Evolutionary conservation across 2,797 vertebrate species (phyloP).

Genomic region (Pelodytes ibericus): DNA sequence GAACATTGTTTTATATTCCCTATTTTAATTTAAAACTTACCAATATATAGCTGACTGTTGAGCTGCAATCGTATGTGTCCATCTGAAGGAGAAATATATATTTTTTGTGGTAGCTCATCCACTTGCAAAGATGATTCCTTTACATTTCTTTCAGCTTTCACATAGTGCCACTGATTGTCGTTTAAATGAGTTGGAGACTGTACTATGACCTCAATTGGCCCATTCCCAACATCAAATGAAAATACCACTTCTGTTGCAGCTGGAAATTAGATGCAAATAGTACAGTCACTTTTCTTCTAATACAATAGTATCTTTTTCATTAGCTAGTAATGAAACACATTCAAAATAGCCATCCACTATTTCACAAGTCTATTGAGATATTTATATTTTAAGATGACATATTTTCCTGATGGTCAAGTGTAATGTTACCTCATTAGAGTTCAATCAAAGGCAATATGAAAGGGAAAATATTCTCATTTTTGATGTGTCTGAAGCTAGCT

Average conservation of each 20-base stretch:
- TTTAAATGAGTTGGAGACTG: slow-evolving; percentile 75
- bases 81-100: slow-evolving; percentile 77
- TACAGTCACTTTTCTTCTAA: background rate
- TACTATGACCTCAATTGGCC: slow-evolving; percentile 81
- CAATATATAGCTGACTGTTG: slow-evolving; percentile 94
- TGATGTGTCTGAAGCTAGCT: too few relatives aligned
- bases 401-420: background rate
- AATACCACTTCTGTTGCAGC: slow-evolving; percentile 86
- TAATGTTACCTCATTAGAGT: too few relatives aligned
- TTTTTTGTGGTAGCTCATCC: slow-evolving; percentile 77
- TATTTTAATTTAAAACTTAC: slow-evolving; percentile 68
- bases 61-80: slow-evolving; percentile 90
- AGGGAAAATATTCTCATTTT: too few relatives aligned
- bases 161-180: slow-evolving; percentile 88
- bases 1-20: background rate
- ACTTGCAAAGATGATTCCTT: slow-evolving; percentile 88
- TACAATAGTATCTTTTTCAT: background rate
- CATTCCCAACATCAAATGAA: slow-evolving; percentile 94
- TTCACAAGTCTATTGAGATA: background rate
- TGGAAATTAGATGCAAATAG: slow-evolving; percentile 61
- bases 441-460: too few relatives aligned
- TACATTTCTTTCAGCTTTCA: slow-evolving; percentile 86
- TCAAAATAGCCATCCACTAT: background rate
- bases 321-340: background rate
- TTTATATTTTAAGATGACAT: background rate